Conservation (phyloP, 2,888 invertebrate species). For the Pantelozetes paolii region DNA sequence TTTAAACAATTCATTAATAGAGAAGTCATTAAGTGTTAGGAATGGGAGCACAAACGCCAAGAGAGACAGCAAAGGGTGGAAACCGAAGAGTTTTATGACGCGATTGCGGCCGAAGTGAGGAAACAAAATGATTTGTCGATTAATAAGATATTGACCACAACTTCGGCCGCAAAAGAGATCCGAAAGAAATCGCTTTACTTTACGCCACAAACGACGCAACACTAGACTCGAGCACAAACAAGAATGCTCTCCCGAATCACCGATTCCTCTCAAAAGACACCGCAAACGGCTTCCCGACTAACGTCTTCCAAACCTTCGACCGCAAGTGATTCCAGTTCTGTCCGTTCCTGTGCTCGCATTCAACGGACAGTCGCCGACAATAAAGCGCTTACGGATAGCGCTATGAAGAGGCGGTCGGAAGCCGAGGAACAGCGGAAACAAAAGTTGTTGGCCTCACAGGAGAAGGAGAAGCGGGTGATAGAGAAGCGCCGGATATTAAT, state of each 20-base stretch:
- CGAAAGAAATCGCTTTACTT: conserved; percentile 30
- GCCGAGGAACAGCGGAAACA: conserved; percentile 11
- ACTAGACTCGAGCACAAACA: neutral
- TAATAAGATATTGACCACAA: neutral
- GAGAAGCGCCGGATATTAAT: conserved; percentile 6
- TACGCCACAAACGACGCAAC: conserved; percentile 14
- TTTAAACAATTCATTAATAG: too few species aligned
- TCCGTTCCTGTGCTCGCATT: neutral
- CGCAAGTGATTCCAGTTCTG: too few species aligned
- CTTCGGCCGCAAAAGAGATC: neutral
- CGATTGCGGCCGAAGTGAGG: too few species aligned
- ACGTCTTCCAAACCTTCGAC: too few species aligned
- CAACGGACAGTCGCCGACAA: neutral
- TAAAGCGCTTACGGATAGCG: conserved; percentile 26
- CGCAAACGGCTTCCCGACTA: neutral
- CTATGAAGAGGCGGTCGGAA: conserved; percentile 11
- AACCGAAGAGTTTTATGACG: conserved; percentile 14
- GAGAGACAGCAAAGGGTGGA: neutral
- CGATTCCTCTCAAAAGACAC: neutral
- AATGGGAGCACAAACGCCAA: too few species aligned
- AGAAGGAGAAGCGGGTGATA: conserved; percentile 33
- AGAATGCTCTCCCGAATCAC: conserved; percentile 10
- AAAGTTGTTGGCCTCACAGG: neutral
- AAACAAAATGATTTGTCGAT: neutral
- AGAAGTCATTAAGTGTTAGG: too few species aligned